Conservation (phyloP, 2,113 vertebrate species). For the Tapirus terrestris region DNA sequence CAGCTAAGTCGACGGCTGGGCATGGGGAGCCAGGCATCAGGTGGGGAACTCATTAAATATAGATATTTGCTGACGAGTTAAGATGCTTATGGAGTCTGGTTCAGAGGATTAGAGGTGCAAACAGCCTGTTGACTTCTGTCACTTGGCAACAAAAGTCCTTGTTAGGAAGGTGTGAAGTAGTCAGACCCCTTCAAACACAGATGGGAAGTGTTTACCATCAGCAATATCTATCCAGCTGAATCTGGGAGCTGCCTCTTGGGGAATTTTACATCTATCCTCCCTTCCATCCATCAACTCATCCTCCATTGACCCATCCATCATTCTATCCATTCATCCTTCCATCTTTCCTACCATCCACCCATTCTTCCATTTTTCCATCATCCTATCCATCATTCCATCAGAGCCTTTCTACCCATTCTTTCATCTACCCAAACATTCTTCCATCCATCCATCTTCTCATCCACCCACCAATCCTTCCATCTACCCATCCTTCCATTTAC, state of each 20-base stretch:
- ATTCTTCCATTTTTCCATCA: too few species aligned
- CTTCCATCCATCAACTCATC: background rate
- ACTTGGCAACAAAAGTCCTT: background rate
- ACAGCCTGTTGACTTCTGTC: constrained; percentile 71
- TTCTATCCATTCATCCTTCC: too few species aligned
- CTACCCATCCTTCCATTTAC: background rate
- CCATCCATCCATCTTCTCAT: too few species aligned
- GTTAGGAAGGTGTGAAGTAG: background rate
- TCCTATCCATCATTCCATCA: too few species aligned
- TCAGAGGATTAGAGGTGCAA: constrained; percentile 72
- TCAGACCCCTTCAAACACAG: background rate
- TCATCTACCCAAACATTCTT: background rate
- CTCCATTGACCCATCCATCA: background rate
- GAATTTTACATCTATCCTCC: background rate
- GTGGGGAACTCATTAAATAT: constrained; percentile 77
- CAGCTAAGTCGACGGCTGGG: constrained; percentile 72
- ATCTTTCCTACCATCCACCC: too few species aligned
- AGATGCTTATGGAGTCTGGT: constrained; percentile 79
- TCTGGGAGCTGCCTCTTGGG: background rate
- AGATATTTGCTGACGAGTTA: constrained; percentile 74
- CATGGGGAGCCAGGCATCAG: constrained; percentile 51
- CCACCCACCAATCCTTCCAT: background rate
- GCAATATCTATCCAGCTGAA: background rate
- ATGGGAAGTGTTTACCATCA: rapidly evolving
- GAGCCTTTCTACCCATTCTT: background rate